Evolutionary conservation across 2,113 vertebrate species (phyloP), one percentile per base, ranked within the genome.

Genomic region (Seriola rivoliana): DNA sequence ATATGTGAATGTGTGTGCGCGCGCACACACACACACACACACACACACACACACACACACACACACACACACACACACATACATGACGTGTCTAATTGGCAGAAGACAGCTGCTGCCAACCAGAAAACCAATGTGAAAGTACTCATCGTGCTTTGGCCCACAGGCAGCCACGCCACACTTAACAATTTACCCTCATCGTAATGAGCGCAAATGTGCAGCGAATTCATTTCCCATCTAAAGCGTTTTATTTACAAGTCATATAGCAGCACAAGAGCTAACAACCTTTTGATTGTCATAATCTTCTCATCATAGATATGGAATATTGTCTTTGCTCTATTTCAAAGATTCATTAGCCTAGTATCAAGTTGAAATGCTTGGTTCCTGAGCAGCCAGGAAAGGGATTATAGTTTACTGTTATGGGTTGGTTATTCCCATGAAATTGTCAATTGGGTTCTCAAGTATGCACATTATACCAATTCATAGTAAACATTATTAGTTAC

Each of bases 41-140:
- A 44, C 42, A 12, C 10, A 44, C 58, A 50, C n/a, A 69, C 34
- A 23, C 78, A 76, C 40, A 50, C 7, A 75, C 57, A 52, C 4
- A 81, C 2, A 55, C 52, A 57, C 23, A 70, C 52, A 80, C 66
- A 78, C 75, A 78, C 57, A 73, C 67, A 74, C 34, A 48, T 12
- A 57, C 60, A 60, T 71, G 13, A 67, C 64, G 75, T 48, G 21
- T 85, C 83, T 93, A 94, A 93, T 94, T 94, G 94, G 91, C 89
- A 92, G 88, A 89, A 91, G 85, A 90, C 93, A 92, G 89, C 93
- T 93, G 91, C 92, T 90, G 81, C 86, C 91, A 88, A 91, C 90
- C 92, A 90, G 91, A 93, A 92, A 86, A 65, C 62, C 62, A 80
- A 92, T 89, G 88, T 89, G 85, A 92, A 92, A 81, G 88, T 84